Base-by-base conservation (phyloP, 2,797 vertebrate genomes). In the Spondyliosoma cantharus region DNA sequence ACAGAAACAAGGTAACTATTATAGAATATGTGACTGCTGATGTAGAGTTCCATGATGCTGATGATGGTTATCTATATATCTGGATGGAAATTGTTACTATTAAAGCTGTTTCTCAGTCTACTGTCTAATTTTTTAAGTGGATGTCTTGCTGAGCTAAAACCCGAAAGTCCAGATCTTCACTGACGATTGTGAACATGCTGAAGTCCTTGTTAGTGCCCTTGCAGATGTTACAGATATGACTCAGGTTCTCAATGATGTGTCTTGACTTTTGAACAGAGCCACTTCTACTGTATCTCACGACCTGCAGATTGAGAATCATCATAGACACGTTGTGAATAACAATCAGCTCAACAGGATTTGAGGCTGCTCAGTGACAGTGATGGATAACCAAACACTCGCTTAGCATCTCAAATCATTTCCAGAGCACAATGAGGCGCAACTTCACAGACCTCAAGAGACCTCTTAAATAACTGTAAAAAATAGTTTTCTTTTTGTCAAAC, bases 271-370 rank as follows among this genome's bases (percentile, higher is more conserved):
- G 14, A 43, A 52, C 25, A 7, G 17, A 70, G 32, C 57, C 15
- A n/a, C 57, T 62, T 52, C 20, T 69, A 74, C 72, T 74, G 77
- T 83, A 87, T 42, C 58, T 67, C 42, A 43, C 29, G 49, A 60
- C 15, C 46, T 60, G 32, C 24, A 61, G 57, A 42, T 37, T 50
- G 42, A 53, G 24, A 60, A 71, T 59, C 64, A 71, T 27, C 45
- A 57, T 20, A 48, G 68, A 83, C 78, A 58, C 25, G 8, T 25
- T 45, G 52, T 53, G 84, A 85, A 86, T 90, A 74, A 71, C 68
- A 85, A 86, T 66, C 54, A 86, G 71, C 58, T 84, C 6, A 25
- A 78, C n/a, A 25, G 68, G n/a, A 65, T 59, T 29, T 58, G 52
- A 74, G 56, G 53, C 14, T 53, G 46, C 68, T 32, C 9, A 5